Conservation (phyloP, 2,888 invertebrate species). For the Parnassius smintheus region DNA sequence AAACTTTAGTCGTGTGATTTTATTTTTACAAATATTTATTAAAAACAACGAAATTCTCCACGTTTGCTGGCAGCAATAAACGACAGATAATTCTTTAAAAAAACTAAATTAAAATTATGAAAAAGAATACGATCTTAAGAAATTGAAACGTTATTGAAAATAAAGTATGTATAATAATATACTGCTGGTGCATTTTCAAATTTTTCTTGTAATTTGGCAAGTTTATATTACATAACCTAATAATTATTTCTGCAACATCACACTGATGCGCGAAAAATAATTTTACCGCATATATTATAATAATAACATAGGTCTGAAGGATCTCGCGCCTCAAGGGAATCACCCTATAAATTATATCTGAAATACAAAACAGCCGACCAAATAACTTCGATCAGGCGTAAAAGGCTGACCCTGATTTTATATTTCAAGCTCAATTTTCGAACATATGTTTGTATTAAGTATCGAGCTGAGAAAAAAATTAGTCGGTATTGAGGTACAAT, state of each 20-base stretch:
- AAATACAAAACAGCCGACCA: constrained; percentile 18
- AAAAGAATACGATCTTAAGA: too few species aligned
- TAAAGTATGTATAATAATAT: neutral
- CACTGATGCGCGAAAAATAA: constrained; percentile 11
- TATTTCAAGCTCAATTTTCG: neutral
- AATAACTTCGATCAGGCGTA: neutral
- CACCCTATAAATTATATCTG: constrained; percentile 5
- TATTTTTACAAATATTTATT: too few species aligned
- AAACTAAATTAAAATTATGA: too few species aligned
- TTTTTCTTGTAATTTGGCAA: neutral
- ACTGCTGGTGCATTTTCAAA: neutral
- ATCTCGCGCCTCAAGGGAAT: neutral
- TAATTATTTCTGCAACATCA: constrained; percentile 7
- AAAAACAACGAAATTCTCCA: too few species aligned
- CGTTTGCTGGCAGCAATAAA: too few species aligned
- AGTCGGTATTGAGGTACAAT: constrained; percentile 38
- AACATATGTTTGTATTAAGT: constrained; percentile 3
- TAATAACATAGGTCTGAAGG: constrained; percentile 15
- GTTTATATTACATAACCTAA: neutral
- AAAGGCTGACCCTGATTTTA: constrained; percentile 14
- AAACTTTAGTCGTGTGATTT: too few species aligned
- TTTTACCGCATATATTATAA: constrained; percentile 9
- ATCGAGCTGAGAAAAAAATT: constrained; percentile 5
- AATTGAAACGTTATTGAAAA: too few species aligned
- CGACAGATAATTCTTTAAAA: too few species aligned